Conservation (phyloP, 1,140 invertebrate genomes). For the Ruditapes philippinarum region DNA sequence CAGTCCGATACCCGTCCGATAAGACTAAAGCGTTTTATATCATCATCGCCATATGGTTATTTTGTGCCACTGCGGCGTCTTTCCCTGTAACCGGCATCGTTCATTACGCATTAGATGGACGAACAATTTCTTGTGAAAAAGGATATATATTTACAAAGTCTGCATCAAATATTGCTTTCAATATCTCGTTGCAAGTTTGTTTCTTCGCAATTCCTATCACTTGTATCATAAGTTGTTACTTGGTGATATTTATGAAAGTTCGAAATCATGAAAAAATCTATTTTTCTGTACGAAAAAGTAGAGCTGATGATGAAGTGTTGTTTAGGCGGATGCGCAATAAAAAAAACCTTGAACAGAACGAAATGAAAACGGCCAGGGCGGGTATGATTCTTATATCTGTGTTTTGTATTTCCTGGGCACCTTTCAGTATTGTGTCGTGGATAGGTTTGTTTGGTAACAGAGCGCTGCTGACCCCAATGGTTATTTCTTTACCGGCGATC, state of each 20-base stretch:
- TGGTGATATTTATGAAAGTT: neutral
- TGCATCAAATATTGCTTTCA: neutral
- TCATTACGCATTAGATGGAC: neutral
- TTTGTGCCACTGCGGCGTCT: neutral
- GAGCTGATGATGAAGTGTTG: no score
- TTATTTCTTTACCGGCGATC: neutral
- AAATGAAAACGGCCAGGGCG: neutral
- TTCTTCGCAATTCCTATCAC: neutral
- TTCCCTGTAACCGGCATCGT: neutral
- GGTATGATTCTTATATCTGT: neutral
- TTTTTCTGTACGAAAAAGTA: neutral
- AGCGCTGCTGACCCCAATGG: neutral
- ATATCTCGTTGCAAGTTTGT: neutral
- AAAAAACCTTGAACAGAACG: neutral
- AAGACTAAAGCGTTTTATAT: neutral
- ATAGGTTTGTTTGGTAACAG: neutral
- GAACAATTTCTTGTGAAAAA: neutral
- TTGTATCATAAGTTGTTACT: neutral
- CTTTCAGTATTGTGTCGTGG: neutral
- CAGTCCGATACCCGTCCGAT: neutral
- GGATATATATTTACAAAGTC: neutral
- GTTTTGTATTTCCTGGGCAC: neutral
- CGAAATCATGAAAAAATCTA: neutral
- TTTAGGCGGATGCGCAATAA: neutral
- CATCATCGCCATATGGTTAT: neutral